Conservation (phyloP, 2,797 vertebrate species). For the Dendrocincla fuliginosa region DNA sequence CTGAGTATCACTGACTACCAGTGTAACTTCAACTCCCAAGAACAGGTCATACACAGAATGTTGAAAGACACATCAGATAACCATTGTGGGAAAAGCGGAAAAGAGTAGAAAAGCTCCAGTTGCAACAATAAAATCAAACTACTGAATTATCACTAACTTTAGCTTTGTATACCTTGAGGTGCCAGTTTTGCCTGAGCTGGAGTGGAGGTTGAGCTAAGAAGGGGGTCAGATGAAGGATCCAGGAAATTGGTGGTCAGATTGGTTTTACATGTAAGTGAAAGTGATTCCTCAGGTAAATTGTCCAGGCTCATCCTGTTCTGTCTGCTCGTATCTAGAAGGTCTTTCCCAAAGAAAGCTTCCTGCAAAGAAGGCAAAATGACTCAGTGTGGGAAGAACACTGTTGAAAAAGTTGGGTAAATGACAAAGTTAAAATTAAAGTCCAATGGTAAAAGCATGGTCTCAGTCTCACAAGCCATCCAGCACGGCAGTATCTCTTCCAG, state of each 20-base stretch:
- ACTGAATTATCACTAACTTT: not conserved
- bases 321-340: slow-evolving; percentile 94
- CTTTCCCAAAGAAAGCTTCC: slow-evolving; percentile 99
- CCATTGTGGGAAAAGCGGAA: not conserved
- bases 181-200: slow-evolving; percentile 80
- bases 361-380: slow-evolving; percentile 64
- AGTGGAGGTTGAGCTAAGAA: slow-evolving; percentile 81
- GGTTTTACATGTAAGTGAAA: slow-evolving; percentile 82
- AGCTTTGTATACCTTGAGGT: slow-evolving; percentile 82
- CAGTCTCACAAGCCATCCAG: not conserved
- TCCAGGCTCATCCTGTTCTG: slow-evolving; percentile 86
- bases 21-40: not conserved
- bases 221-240: slow-evolving; percentile 84
- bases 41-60: not conserved
- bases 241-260: slow-evolving; percentile 77
- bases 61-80: not conserved
- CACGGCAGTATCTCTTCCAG: not conserved
- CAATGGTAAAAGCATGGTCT: not conserved
- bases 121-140: not conserved
- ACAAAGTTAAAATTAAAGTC: not conserved
- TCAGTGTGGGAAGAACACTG: not conserved
- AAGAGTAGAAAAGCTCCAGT: not conserved
- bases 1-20: not conserved
- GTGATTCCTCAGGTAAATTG: slow-evolving; percentile 84
- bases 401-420: not conserved